phyloP scores from a whole-genome alignment of 2,888 invertebrate genomes.

The Prostheceraeus crozeri region DNA sequence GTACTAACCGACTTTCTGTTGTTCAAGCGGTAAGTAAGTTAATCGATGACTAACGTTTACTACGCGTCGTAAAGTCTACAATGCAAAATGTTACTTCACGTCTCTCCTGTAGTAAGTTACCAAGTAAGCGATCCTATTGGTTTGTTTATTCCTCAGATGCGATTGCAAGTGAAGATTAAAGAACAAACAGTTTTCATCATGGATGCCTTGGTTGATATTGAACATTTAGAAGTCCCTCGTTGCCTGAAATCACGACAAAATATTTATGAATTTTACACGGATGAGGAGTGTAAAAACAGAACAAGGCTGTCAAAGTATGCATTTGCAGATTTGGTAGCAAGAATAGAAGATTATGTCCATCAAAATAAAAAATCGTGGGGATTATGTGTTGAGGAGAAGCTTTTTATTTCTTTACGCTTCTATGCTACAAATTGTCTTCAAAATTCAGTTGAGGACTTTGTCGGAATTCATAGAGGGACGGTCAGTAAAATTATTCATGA shows the following conservation, averaged over 20 bases:
- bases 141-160: too few relatives aligned
- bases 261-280: neutral
- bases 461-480: neutral
- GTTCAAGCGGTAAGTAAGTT: too few relatives aligned
- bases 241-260: slow-evolving; percentile 6
- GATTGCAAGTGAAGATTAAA: too few relatives aligned
- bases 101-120: too few relatives aligned
- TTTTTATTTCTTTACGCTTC: slow-evolving; percentile 14
- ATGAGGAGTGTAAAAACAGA: slow-evolving; percentile 19
- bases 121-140: too few relatives aligned
- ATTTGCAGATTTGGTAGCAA: neutral
- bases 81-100: too few relatives aligned
- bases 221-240: slow-evolving; percentile 1
- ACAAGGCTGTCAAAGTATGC: neutral
- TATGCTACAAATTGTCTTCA: slow-evolving; percentile 8
- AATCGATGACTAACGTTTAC: too few relatives aligned
- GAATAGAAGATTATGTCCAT: neutral
- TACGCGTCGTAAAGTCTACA: too few relatives aligned
- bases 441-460: slow-evolving; percentile 3
- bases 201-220: too few relatives aligned
- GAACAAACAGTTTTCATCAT: too few relatives aligned
- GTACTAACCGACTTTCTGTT: too few relatives aligned
- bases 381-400: slow-evolving; percentile 11
- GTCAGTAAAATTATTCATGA: slow-evolving; percentile 5
- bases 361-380: neutral